These are phyloP conservation scores for Martes martes DNA, from an alignment of 2,113 vertebrate species.

Conservation along the genomic window DNA sequence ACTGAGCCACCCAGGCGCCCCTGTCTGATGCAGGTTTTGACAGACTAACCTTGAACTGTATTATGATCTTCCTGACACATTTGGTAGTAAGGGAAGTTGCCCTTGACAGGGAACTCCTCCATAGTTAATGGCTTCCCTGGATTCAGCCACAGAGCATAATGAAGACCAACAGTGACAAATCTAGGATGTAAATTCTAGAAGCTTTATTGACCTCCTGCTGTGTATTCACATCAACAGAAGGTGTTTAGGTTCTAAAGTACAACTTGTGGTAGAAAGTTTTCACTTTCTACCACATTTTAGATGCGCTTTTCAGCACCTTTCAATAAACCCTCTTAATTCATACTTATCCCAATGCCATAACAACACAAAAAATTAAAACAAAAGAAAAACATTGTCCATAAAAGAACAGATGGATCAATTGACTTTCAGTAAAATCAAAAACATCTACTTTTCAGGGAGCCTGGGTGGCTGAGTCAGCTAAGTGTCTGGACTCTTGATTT, in stretches of 20 bases:
- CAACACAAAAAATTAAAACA: neutral
- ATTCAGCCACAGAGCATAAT: neutral
- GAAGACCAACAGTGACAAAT: neutral
- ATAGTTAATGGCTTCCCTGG: neutral
- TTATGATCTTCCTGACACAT: neutral
- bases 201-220: neutral
- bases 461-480: neutral
- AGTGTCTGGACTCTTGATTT: neutral
- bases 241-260: neutral
- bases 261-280: neutral
- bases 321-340: neutral
- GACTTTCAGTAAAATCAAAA: slow-evolving; percentile 13
- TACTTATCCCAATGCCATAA: neutral
- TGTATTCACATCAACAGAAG: neutral
- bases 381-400: neutral
- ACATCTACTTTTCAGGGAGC: neutral
- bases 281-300: neutral
- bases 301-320: neutral
- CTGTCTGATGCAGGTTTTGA: neutral
- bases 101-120: neutral
- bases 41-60: neutral
- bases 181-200: neutral
- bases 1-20: too few species aligned
- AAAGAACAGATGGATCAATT: neutral
- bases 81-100: neutral